Percentiles rank a stretch among this genome's conserved stretches.
These are phyloP conservation scores for Cantharis flavilabris DNA, from an alignment of 2,888 invertebrate species.

Conservation along the genomic window DNA sequence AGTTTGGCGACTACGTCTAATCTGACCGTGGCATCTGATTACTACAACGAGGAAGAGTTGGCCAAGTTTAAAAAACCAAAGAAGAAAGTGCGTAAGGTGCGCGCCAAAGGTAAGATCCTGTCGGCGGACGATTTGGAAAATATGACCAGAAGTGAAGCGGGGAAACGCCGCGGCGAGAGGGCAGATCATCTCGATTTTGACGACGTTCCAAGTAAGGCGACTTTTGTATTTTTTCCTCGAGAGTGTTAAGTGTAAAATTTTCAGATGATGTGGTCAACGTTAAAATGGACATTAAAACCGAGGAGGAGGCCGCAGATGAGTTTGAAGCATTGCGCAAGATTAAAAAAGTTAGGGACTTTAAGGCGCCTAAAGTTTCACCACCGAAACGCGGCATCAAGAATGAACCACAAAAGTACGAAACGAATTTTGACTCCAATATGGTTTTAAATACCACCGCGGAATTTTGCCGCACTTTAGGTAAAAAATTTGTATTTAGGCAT, in stretches of 20 bases:
- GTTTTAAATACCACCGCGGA: conserved; percentile 93
- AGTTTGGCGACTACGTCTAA: conserved; percentile 67
- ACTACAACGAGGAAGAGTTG: conserved; percentile 83
- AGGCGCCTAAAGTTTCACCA: not conserved
- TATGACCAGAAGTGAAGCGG: conserved; percentile 41
- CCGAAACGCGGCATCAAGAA: not conserved
- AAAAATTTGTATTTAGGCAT: conserved; percentile 8
- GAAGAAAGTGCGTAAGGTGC: conserved; percentile 73
- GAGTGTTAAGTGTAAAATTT: not conserved
- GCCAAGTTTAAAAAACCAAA: conserved; percentile 89
- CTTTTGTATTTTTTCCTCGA: not conserved
- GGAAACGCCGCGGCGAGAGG: conserved; percentile 44
- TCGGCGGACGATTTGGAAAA: conserved; percentile 72
- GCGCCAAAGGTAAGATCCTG: conserved; percentile 64
- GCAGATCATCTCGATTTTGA: conserved; percentile 60
- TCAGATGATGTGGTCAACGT: not conserved
- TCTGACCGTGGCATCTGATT: conserved; percentile 82
- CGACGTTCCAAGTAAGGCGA: conserved; percentile 63
- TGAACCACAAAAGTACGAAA: not conserved
- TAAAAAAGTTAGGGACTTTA: not conserved
- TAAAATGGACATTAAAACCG: not conserved
- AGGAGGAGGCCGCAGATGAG: not conserved
- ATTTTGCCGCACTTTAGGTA: conserved; percentile 86
- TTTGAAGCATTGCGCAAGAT: not conserved
- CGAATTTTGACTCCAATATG: conserved; percentile 59